Base-by-base conservation (phyloP, 35 echinoderm and acorn worm genomes). In the Acanthaster planci region DNA sequence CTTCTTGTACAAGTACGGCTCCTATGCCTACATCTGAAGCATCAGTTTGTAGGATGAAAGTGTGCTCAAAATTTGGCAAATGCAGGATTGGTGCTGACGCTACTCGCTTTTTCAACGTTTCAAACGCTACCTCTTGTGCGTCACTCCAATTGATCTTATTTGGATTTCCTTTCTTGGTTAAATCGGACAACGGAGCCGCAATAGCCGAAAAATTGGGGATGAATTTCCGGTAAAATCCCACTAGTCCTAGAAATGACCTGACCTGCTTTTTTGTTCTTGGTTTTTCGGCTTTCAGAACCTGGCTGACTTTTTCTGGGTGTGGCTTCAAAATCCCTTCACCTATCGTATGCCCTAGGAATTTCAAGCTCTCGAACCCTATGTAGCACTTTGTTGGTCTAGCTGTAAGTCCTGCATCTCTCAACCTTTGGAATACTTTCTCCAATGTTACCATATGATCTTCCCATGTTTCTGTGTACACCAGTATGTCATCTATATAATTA, bases 161-260 rank as follows among this genome's bases (percentile, higher is more conserved):
- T 26, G 85, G 86, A 27, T 56, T 34, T 38, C 76, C 52, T 15
- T 59, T 67, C 80, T 84, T 93, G 0, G 90, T 93, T n/a, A 72
- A 29, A 40, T 93, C 90, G 1, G 86, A 83, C 15, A 93, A 53
- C 14, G 90, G 86, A 8, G 42, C 68, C 1, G 90, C 90, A 29
- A 88, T 88, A 39, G 59, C 80, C 14, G 90, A 78, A 51, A 88
- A 88, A 36, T 88, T 84, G 0, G 90, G 90, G n/a, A 84, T 84
- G 37, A 84, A 88, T 81, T 60, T 88, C 7, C 81, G 19, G 59
- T 84, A 90, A 52, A 76, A 90, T 36, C 67, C 40, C 1, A 35
- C 40, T 76, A 90, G 56, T 3, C 60, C 81, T 23, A 84, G 18
- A 76, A 84, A 90, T 30, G 88, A 90, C 58, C 68, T 72, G 72